Evolutionary conservation across 1,140 invertebrate genomes (phyloP).

Genomic region (Dysdera silvatica): DNA sequence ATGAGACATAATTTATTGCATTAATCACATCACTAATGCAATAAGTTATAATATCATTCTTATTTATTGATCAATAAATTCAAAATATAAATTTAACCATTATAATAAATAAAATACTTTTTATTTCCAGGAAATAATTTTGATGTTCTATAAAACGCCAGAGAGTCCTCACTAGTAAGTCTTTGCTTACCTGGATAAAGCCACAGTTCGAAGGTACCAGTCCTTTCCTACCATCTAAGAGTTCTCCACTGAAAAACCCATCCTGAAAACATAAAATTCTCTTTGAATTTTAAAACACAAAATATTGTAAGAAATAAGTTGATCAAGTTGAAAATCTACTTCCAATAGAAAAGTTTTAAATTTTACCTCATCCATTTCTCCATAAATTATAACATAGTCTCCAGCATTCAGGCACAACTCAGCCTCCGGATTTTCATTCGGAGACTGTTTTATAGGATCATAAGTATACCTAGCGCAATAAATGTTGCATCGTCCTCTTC

Average conservation of each 20-base stretch:
- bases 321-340: neutral
- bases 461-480: conserved; percentile 88
- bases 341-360: neutral
- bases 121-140: too few relatives aligned
- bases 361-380: conserved; percentile 61
- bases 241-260: conserved; percentile 91
- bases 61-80: too few relatives aligned
- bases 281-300: neutral
- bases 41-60: too few relatives aligned
- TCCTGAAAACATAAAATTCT: conserved; percentile 47
- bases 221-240: conserved; percentile 84
- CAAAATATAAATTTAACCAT: too few relatives aligned
- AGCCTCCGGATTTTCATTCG: conserved; percentile 88
- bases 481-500: conserved; percentile 83
- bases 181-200: too few relatives aligned
- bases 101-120: too few relatives aligned
- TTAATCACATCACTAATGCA: too few relatives aligned
- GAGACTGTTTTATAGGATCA: conserved; percentile 75
- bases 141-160: too few relatives aligned
- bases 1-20: too few relatives aligned
- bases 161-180: conserved; percentile 45
- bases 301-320: neutral
- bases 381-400: conserved; percentile 93
- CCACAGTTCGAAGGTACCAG: conserved; percentile 96
- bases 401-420: conserved; percentile 88